Evolutionary conservation across 2,113 vertebrate species (phyloP).

Genomic region (Cebus imitator): DNA sequence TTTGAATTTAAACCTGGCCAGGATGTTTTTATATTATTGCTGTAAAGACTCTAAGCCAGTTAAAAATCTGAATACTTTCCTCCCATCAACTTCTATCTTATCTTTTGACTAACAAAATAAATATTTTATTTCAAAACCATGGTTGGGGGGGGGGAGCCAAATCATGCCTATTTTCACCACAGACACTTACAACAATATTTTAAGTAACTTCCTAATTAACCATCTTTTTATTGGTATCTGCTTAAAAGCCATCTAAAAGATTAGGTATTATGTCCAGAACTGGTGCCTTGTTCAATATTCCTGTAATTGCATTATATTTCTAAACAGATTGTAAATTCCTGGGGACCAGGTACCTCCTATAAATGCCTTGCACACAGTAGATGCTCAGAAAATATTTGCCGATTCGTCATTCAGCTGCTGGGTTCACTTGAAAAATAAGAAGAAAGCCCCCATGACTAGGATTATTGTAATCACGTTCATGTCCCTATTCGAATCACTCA

Average conservation of each 20-base stretch:
- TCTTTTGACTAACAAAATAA: not conserved
- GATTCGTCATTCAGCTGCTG: not conserved
- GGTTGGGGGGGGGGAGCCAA: not conserved
- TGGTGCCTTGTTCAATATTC: not conserved
- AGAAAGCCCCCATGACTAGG: not conserved
- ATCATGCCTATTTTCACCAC: not conserved
- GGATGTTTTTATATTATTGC: not conserved
- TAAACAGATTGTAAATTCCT: not conserved
- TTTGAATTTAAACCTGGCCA: not conserved
- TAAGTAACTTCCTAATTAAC: not conserved
- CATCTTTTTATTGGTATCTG: not conserved
- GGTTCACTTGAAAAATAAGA: not conserved
- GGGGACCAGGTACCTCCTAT: not conserved
- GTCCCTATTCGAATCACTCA: not conserved
- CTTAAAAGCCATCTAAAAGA: not conserved
- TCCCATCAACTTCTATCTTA: not conserved
- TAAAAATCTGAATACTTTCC: too few species aligned
- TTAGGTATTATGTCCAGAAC: not conserved
- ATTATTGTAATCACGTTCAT: not conserved
- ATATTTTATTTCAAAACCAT: not conserved
- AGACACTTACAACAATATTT: not conserved
- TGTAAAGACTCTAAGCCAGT: not conserved
- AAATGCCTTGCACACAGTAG: not conserved
- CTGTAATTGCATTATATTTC: not conserved
- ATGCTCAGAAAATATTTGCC: not conserved